Base-by-base conservation (phyloP, 2,797 vertebrate species). In the Cuculus canorus region DNA sequence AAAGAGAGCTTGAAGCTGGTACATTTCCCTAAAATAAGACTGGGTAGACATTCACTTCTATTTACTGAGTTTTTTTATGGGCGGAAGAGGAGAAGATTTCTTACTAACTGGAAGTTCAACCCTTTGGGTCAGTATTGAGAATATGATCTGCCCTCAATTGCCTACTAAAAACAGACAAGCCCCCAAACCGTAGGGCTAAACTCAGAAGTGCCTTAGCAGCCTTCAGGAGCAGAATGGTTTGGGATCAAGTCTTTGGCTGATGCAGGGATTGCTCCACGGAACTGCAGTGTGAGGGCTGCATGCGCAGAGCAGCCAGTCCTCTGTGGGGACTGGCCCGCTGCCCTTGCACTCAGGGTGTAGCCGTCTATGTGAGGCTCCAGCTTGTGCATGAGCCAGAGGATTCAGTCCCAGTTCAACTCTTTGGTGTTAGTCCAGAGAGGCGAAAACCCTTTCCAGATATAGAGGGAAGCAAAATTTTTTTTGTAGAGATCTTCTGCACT, bases 311-410 rank as follows among this genome's bases (percentile, higher is more conserved):
- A 24, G 30, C 35, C 33, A 18, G 39, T 30, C 15, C 45, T 75
- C 57, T 15, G 11, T 1, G 0, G 30, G 22, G n/a, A 32, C 39
- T 8, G 6, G 7, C 39, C 57, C 10, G 3, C 27, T 28, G 23
- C 17, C 23, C 39, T 17, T 10, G 27, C 18, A 2, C 14, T 60
- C 18, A 4, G 10, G 30, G 13, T 9, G 10, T 13, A 48, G 37
- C 35, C 1, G 0, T 30, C 61, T 48, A 5, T 1, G 0, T 17
- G 21, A 45, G 47, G 24, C 85, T 76, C 30, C 47, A 35, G 41
- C 32, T 39, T 21, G 17, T n/a, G 28, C 11, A 0, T 21, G 11
- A 77, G n/a, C 54, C 16, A 13, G 27, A 32, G 65, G 13, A 52
- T 48, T 70, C 32, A 18, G 3, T 60, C 35, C 37, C 14, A 11